Conservation (phyloP, 2,797 vertebrate genomes). For the Falco novaeseelandiae region DNA sequence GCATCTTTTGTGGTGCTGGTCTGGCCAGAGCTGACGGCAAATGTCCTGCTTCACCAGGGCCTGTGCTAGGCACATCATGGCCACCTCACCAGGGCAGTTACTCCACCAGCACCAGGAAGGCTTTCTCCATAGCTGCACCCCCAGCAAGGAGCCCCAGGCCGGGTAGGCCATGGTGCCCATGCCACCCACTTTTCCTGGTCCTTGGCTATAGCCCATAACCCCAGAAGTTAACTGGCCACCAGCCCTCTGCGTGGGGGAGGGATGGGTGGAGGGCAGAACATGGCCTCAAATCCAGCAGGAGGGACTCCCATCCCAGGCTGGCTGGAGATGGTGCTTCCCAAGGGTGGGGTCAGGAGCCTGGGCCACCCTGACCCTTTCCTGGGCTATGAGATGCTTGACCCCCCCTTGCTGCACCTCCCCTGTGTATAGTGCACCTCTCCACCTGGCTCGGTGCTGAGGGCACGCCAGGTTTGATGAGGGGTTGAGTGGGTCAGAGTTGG, state of each 20-base stretch:
- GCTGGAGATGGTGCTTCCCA: background rate
- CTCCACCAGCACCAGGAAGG: background rate
- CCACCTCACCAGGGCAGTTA: background rate
- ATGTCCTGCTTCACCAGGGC: background rate
- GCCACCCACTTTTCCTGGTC: background rate
- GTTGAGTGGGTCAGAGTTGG: fast-evolving
- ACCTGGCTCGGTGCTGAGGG: fast-evolving
- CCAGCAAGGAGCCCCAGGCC: background rate
- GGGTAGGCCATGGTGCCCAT: background rate
- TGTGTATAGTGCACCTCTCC: too few species aligned
- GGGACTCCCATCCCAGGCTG: background rate
- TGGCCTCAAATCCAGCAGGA: background rate
- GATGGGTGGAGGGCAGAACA: background rate
- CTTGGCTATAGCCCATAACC: background rate
- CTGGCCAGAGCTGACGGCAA: background rate
- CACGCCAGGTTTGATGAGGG: fast-evolving
- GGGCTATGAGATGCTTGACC: background rate
- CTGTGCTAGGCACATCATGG: background rate
- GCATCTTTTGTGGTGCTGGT: background rate
- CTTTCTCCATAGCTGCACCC: background rate
- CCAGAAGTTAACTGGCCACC: background rate
- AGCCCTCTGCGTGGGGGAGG: background rate
- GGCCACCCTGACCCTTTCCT: background rate
- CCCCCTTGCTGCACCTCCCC: background rate
- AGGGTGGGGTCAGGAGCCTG: background rate